Evolutionary conservation across 2,113 vertebrate species (phyloP), one percentile per base, ranked within the genome.

Genomic region (Siphamia tubifer): DNA sequence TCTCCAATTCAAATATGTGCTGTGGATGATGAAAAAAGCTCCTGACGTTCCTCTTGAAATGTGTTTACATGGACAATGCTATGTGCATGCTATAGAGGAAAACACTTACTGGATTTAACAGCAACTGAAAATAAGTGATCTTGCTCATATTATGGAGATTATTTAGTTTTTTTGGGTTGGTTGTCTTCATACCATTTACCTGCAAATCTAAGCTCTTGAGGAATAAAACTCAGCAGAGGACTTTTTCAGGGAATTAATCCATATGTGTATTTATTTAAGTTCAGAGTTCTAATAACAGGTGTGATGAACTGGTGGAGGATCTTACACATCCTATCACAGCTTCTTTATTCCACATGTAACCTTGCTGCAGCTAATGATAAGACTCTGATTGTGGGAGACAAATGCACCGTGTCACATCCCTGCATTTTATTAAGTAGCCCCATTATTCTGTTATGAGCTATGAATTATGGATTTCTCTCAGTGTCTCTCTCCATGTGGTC

Each of bases 381-480:
- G 21, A 61, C 13, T 35, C n/a, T 27, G 31, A 42, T 34, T 19
- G 36, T 20, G 16, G 2, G 40, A 31, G 30, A 43, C 39, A 73
- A 13, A 31, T 30, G 31, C 47, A 12, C 13, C 7, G 5, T 11
- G 40, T 27, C 8, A 20, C 40, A 53, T 65, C 44, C 60, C 25
- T 5, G 52, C 6, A 12, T 83, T 56, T 85, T 75, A 74, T 76
- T 77, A 79, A 73, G 67, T 63, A 79, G 54, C 53, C 39, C 44
- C 49, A 82, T 85, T 68, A 85, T 88, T 80, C 65, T 78, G 43
- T 86, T 81, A 85, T 80, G 65, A 77, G 39, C 35, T 61, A 63
- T 89, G 58, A 86, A 88, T 90, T 76, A 83, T 81, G 61, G 78
- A 83, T 56, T 69, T 64, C 66, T 44, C 63, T 42, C 72, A 60